phyloP scores from a whole-genome alignment of 1,140 invertebrate genomes.

The Anastrepha obliqua region DNA sequence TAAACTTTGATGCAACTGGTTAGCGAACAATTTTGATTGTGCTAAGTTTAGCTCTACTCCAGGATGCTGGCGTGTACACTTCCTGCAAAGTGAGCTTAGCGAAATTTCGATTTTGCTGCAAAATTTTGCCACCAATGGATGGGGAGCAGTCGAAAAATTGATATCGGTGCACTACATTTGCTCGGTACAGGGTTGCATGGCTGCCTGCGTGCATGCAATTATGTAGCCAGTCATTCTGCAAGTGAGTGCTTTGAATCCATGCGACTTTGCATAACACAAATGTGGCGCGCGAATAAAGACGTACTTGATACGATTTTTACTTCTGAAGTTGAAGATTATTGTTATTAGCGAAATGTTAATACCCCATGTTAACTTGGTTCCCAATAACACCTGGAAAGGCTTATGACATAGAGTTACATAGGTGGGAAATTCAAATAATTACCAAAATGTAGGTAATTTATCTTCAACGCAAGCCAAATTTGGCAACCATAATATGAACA shows the following conservation, averaged over 20 bases:
- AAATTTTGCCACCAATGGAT: neutral
- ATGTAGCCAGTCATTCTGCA: neutral
- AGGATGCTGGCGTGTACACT: neutral
- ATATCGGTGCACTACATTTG: neutral
- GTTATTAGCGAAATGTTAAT: neutral
- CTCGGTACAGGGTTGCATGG: neutral
- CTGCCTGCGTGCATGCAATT: neutral
- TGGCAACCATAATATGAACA: no score
- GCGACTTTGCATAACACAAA: neutral
- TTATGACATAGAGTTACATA: no score
- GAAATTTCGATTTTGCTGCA: neutral
- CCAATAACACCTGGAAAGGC: neutral
- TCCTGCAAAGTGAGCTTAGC: constrained; percentile 27
- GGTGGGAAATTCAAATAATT: no score
- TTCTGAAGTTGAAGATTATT: neutral
- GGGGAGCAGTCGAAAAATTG: neutral
- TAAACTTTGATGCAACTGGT: constrained; percentile 24
- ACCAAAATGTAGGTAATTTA: no score
- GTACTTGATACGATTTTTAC: neutral
- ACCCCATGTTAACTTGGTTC: no score
- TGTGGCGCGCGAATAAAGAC: constrained; percentile 28
- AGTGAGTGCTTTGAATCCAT: no score
- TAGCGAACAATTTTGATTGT: neutral
- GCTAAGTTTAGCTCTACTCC: neutral
- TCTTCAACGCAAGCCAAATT: no score